A percentile compares a stretch with the other conserved stretches of the same genome.
These are phyloP conservation scores for Lophochroa leadbeateri DNA, from an alignment of 2,113 vertebrate genomes.

Conservation along the genomic window DNA sequence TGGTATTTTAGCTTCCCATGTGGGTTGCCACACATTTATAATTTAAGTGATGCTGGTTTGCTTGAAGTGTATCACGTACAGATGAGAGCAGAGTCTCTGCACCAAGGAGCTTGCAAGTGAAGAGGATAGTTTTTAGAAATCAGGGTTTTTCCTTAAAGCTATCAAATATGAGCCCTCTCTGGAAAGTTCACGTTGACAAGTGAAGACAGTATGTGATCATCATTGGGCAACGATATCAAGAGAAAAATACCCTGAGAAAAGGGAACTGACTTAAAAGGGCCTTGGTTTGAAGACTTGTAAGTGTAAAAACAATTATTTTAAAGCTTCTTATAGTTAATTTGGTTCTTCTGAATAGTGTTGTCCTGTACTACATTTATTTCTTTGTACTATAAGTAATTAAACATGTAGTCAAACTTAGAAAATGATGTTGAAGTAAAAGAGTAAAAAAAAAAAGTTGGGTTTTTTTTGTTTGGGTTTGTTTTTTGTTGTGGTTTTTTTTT, in stretches of 20 bases:
- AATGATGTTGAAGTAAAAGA: neutral
- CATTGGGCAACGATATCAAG: neutral
- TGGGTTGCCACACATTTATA: conserved; percentile 59
- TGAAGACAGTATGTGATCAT: neutral
- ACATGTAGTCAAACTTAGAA: neutral
- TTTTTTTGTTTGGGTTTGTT: neutral
- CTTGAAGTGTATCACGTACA: conserved; percentile 35
- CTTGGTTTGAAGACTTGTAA: neutral
- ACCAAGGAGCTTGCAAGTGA: conserved; percentile 31
- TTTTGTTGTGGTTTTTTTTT: neutral
- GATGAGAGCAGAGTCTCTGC: conserved; percentile 10
- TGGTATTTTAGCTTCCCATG: conserved; percentile 63
- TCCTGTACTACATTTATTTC: neutral
- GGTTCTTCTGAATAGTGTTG: neutral
- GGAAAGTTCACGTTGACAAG: neutral
- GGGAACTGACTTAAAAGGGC: neutral
- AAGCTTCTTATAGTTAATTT: neutral
- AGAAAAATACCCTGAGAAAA: neutral
- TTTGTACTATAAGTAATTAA: neutral
- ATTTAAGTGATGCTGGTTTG: conserved; percentile 46
- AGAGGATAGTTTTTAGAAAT: neutral
- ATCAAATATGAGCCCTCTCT: neutral
- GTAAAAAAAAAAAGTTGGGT: neutral
- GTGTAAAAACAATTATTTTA: neutral
- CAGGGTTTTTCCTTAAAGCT: neutral